Conservation (phyloP, 1,140 invertebrate genomes). For the Neodiprion virginianus region DNA sequence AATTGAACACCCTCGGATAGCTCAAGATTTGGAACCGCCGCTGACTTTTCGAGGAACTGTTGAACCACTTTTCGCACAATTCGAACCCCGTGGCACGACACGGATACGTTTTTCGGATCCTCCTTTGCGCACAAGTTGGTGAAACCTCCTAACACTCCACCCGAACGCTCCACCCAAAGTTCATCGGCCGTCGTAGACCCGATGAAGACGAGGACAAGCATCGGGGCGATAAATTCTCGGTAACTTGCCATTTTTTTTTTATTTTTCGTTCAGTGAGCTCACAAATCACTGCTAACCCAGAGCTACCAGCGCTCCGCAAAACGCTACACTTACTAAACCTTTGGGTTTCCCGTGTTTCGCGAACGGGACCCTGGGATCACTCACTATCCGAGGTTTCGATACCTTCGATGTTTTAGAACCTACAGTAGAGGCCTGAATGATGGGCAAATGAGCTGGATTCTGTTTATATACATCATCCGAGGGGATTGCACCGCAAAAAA, state of each 20-base stretch:
- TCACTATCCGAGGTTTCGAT: background rate
- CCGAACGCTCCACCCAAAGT: conserved; percentile 1
- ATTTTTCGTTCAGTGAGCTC: background rate
- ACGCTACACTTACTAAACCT: background rate
- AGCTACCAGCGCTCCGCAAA: background rate
- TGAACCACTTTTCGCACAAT: conserved; percentile 60
- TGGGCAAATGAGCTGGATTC: conserved; percentile 31
- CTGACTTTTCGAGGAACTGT: conserved; percentile 53
- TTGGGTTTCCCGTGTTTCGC: background rate
- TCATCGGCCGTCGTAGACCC: background rate
- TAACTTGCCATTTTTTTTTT: background rate
- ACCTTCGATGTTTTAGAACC: conserved; percentile 26
- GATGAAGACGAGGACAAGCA: background rate
- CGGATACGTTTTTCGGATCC: conserved; percentile 52
- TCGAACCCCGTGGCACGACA: conserved; percentile 60
- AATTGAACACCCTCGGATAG: conserved; percentile 70
- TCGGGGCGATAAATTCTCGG: background rate
- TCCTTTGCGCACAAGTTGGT: conserved; percentile 36
- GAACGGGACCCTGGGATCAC: background rate
- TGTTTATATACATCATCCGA: conserved; percentile 49
- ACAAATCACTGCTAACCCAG: background rate
- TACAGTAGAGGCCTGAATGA: conserved; percentile 43
- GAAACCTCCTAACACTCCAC: conserved; percentile 13
- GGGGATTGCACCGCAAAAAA: conserved; percentile 44
- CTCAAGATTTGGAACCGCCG: conserved; percentile 56